These are phyloP conservation scores for Malurus elegans DNA, from an alignment of 2,113 vertebrate species.

Conservation along the genomic window DNA sequence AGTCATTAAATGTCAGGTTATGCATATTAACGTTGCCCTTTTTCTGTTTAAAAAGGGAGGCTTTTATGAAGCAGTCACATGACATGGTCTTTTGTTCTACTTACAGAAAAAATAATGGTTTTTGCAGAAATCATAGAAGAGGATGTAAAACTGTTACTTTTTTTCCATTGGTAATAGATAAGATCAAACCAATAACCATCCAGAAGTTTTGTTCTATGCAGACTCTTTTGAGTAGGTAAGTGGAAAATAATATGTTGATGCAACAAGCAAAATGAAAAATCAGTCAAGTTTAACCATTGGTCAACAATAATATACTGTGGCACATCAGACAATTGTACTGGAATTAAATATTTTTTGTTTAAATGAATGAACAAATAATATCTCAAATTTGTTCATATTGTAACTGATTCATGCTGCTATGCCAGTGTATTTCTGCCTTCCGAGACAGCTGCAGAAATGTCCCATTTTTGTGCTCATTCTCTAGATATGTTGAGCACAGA, in stretches of 20 bases:
- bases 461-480: not conserved
- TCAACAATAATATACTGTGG: not conserved
- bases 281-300: rapidly evolving
- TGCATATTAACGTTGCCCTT: not conserved
- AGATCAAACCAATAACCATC: not conserved
- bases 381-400: not conserved
- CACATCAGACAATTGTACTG: not conserved
- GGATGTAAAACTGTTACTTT: not conserved
- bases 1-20: not conserved
- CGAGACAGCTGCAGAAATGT: not conserved
- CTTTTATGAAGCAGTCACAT: not conserved
- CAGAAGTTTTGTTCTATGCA: not conserved
- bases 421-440: not conserved
- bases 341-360: not conserved
- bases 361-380: not conserved
- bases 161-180: not conserved
- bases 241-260: not conserved
- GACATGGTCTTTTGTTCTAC: not conserved
- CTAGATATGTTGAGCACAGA: not conserved
- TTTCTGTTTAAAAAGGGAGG: not conserved
- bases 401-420: not conserved
- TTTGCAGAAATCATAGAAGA: not conserved
- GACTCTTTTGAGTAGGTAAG: not conserved
- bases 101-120: not conserved
- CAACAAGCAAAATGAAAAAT: not conserved